Base-by-base conservation (phyloP, 23 tunicate genomes). In the Botrylloides violaceus region DNA sequence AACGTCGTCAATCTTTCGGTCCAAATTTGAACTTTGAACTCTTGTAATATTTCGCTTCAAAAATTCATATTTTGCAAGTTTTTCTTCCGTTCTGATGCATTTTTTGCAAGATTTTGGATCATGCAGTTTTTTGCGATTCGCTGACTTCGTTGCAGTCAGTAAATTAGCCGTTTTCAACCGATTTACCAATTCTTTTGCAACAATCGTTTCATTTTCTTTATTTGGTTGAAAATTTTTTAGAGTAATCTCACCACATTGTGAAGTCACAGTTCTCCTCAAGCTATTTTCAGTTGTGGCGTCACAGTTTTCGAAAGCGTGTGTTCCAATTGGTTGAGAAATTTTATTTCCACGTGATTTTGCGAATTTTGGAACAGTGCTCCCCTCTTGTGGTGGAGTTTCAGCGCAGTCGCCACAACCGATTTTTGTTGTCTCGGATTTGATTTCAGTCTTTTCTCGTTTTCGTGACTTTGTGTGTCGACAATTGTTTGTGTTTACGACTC, bases 1-100 rank as follows among this genome's bases (percentile, higher is more conserved):
- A 6, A 68, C 58, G n/a, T 68, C 74, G 47, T 68, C 74, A 68
- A 68, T 43, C 37, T 43, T 68, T 20, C 74, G 74, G 29, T 68
- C 74, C 58, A 68, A 68, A 38, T 6, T 19, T 6, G 58, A 32
- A 28, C 58, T 68, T 68, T 68, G 56, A 21, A 68, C 30, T 68
- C 28, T 68, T 31, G 74, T 68, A 25, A 24, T 43, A 19, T 37
- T 31, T 21, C 58, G 43, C 20, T 37, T 36, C 47, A 68, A 22
- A 68, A 68, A 68, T 38, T 38, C 74, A 43, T 38, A 68, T 43
- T 68, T 56, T 18, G 58, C 58, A 0, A 68, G 21, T 68, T 36
- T 43, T 43, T 39, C 74, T 22, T 68, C 74, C 47, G 36, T n/a
- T 37, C 37, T 68, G 7, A 4, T 36, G 37, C 74, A 68, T 32